A percentile compares a stretch with the other conserved stretches of the same genome.
Conservation (phyloP, 2,797 vertebrate species). For the Urophycis tenuis region DNA sequence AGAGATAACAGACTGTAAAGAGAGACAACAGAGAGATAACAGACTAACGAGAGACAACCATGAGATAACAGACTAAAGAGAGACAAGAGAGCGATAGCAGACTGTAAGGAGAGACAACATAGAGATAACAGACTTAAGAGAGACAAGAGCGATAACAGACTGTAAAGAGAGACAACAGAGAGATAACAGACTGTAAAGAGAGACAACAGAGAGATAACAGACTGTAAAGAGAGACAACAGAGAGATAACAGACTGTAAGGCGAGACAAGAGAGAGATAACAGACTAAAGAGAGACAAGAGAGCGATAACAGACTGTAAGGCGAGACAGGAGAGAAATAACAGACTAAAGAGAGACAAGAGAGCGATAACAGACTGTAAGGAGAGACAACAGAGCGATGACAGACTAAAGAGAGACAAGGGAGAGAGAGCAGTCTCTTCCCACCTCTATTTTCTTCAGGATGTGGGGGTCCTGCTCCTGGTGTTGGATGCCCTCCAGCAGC, state of each 20-base stretch:
- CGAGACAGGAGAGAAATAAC: neutral
- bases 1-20: neutral
- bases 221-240: neutral
- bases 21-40: neutral
- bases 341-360: neutral
- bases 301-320: neutral
- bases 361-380: neutral
- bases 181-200: neutral
- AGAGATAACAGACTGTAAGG: neutral
- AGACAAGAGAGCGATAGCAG: neutral
- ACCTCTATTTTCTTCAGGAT: constrained; percentile 96
- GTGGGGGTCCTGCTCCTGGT: constrained; percentile 79
- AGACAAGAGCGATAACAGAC: neutral
- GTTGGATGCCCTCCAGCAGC: constrained; percentile 85
- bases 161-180: neutral
- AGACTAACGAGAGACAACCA: neutral
- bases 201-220: neutral
- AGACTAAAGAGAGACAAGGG: neutral
- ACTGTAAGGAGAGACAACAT: neutral
- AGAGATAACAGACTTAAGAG: neutral
- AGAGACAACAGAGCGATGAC: neutral
- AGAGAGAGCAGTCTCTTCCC: constrained; percentile 30
- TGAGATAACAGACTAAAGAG: neutral
- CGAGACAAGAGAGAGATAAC: neutral
- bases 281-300: neutral